A percentile compares a stretch with the other conserved stretches of the same genome.
phyloP scores from a whole-genome alignment of 2,797 vertebrate genomes.

The Oreortyx pictus region DNA sequence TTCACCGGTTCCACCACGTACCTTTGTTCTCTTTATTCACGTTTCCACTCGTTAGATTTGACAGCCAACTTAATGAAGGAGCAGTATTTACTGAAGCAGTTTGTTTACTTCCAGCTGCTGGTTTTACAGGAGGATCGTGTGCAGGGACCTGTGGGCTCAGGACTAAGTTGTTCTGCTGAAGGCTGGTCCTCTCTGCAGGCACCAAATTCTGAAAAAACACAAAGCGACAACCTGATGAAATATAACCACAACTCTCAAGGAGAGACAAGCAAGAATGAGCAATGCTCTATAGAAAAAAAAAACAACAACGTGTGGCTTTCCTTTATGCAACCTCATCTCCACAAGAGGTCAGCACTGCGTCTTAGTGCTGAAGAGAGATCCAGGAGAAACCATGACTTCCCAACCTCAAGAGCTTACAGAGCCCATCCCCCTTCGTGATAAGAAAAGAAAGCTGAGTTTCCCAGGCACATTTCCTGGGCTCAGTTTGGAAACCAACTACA shows the following conservation, averaged over 20 bases:
- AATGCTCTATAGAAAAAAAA: not conserved
- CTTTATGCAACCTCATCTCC: not conserved
- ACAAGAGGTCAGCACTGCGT: conserved; percentile 48
- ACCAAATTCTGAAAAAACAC: conserved; percentile 61
- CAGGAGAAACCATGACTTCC: not conserved
- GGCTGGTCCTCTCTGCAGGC: conserved; percentile 66
- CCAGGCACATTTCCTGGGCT: not conserved
- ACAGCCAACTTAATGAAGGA: conserved; percentile 79
- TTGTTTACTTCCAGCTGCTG: conserved; percentile 66
- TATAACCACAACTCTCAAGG: not conserved
- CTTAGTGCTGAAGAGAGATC: not conserved
- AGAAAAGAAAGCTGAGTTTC: not conserved
- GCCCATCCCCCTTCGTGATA: not conserved
- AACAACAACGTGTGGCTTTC: not conserved
- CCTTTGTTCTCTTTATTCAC: conserved; percentile 85
- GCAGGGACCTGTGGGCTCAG: conserved; percentile 41
- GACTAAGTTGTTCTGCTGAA: conserved; percentile 61
- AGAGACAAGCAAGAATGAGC: not conserved
- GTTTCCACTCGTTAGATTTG: conserved; percentile 76
- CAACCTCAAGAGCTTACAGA: fast-evolving
- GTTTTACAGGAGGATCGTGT: conserved; percentile 63
- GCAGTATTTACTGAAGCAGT: conserved; percentile 57
- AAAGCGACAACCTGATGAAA: not conserved
- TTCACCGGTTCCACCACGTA: conserved; percentile 34
- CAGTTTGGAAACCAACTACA: not conserved